phyloP scores from a whole-genome alignment of 2,113 vertebrate genomes.

The Syngnathus scovelli region DNA sequence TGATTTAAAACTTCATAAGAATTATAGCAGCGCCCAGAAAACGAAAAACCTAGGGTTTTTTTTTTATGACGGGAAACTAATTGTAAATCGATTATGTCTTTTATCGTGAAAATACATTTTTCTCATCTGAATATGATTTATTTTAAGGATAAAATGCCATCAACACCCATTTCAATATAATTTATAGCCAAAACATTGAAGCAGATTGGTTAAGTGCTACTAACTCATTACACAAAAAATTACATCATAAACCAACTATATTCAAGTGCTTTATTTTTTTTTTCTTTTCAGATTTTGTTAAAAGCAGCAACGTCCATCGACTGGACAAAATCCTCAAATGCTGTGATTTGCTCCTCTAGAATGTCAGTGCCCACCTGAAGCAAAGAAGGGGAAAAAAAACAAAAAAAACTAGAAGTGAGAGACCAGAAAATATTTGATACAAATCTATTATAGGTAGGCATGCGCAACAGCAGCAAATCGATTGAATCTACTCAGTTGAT shows the following conservation, averaged over 20 bases:
- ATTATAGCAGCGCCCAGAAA: not conserved
- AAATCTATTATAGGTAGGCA: not conserved
- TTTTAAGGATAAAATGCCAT: not conserved
- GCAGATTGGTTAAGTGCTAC: fast-evolving
- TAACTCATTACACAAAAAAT: not conserved
- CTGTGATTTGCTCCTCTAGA: constrained; percentile 88
- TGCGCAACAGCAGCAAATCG: not conserved
- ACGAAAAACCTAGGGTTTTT: not conserved
- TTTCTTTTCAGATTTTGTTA: constrained; percentile 85
- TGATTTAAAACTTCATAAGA: too few species aligned
- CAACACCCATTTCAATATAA: not conserved
- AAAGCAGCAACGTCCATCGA: constrained; percentile 98
- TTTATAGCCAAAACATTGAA: not conserved
- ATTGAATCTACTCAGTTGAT: not conserved
- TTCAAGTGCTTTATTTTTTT: constrained; percentile 42
- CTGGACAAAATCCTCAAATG: constrained; percentile 92
- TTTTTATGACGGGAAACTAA: not conserved
- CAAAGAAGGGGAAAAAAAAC: not conserved
- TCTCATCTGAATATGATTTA: not conserved
- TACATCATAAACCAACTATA: not conserved
- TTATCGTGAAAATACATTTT: not conserved
- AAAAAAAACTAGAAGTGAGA: not conserved
- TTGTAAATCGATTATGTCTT: too few species aligned
- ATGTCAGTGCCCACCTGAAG: constrained; percentile 83
- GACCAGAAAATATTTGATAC: not conserved